Evolutionary conservation across 2,888 invertebrate species (phyloP), one percentile per base, ranked within the genome.

Genomic region (Pollenia amentaria): DNA sequence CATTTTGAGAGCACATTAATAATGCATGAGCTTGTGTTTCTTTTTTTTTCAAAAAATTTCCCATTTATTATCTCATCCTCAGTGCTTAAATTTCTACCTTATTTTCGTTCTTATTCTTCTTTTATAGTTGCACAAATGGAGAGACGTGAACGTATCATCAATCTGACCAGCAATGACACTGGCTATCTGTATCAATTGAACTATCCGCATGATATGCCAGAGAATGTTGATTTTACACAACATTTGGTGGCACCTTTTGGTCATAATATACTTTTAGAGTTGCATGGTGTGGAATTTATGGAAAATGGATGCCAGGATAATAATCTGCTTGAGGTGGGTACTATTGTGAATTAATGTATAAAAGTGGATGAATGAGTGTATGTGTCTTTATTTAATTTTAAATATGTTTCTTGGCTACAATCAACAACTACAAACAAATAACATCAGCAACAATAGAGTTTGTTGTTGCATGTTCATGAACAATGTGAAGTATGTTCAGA

Each of bases 241-340:
- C 94, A 95, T 88, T 93, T 95, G 60, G 91, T 95, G 4, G 95
- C 95, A 11, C 95, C 95, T 2, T 91, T 95, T 42, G 95, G 95
- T 7, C 92, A 94, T 88, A 92, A 93, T 51, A 94, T 95, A 83
- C 93, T 94, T 38, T 90, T 95, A 57, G 94, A 94, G 88, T 89
- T 95, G 44, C 93, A 94, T 89, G 93, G 93, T 80, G 93, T 94
- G 16, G 93, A 93, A 81, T 92, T 94, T 65, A 93, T 92, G 79
- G 93, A 94, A 60, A 91, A 91, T 51, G 93, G 92, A 0, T 95
- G 95, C 85, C 92, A 91, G 7, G 94, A 94, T 10, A 92, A 92
- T 57, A 94, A 94, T 0, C 94, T 94, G 92, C 94, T 95, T 79
- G 94, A 95, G 94, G 95, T 95, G 80, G 3, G 86, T 78, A 21